Evolutionary conservation across 2,113 vertebrate genomes (phyloP), one percentile per base, ranked within the genome.

Genomic region (Galbula dea): DNA sequence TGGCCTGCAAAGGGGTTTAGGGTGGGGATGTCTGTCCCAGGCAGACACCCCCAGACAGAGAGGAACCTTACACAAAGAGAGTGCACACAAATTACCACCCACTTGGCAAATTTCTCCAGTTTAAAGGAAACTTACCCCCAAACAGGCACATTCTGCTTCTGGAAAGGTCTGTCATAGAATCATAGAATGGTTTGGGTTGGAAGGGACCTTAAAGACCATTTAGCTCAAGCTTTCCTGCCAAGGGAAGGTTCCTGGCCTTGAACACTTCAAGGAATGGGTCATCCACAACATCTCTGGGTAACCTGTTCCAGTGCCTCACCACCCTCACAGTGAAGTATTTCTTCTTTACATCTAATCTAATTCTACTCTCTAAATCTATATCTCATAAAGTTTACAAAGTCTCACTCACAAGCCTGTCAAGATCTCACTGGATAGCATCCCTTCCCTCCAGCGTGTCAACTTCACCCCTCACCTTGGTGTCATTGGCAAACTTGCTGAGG

Each of bases 121-220:
- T 95, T 52, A 54, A 72, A 89, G 59, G 62, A 88, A 85, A 89
- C 22, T 72, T 41, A 78, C 78, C 91, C 87, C 80, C 20, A 67
- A 92, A 36, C 86, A 74, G 91, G 81, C 86, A 89, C 76, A 62
- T 95, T 89, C 90, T 62, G 67, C 78, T 57, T 58, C 65, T 91
- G 34, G 63, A 92, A 93, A 86, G 65, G 2, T 23, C 74, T 45
- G 12, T 76, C 26, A 20, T 10, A 49, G 34, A 37, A 51, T 51
- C 26, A 15, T 19, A 22, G 48, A 69, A 30, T 39, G 26, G 26
- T 51, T 52, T 69, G 48, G 26, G 34, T 29, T 52, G 48, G 18
- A 30, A 69, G 36, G 34, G 34, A 69, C 46, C 18, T 39, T 39
- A 39, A 69, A 37, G 34, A 22, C 36, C 26, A 52, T 15, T 36